These are phyloP conservation scores for Drosophila antonietae DNA, from an alignment of 2,888 invertebrate species.

Conservation along the genomic window DNA sequence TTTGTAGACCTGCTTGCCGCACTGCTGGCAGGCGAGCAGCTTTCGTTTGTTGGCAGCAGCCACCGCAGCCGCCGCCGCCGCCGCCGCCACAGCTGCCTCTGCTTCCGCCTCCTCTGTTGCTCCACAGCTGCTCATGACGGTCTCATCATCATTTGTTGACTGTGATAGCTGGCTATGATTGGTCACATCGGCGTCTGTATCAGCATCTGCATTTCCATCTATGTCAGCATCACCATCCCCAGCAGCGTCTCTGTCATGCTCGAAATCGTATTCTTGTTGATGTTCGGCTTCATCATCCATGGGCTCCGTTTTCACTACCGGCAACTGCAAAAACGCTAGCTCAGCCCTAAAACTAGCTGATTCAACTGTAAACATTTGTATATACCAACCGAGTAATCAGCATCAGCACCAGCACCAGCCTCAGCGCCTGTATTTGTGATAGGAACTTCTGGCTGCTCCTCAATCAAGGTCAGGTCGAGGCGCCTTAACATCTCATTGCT, in stretches of 20 bases:
- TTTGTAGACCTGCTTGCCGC: conserved; percentile 80
- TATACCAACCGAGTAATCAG: conserved; percentile 51
- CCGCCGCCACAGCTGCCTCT: neutral
- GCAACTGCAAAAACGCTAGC: conserved; percentile 60
- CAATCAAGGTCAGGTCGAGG: conserved; percentile 13
- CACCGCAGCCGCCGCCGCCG: neutral
- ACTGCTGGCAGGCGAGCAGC: conserved; percentile 61
- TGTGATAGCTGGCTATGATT: conserved; percentile 19
- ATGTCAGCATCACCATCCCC: conserved; percentile 1
- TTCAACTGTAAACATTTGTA: conserved; percentile 41
- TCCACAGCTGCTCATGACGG: conserved; percentile 6
- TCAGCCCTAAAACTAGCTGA: conserved; percentile 55
- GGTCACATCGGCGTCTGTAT: neutral
- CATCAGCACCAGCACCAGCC: neutral
- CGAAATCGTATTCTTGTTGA: conserved; percentile 6
- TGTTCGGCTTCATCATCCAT: conserved; percentile 28
- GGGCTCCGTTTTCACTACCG: conserved; percentile 57
- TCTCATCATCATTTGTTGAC: conserved; percentile 32
- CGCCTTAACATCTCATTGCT: conserved; percentile 55
- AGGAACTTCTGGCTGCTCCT: conserved; percentile 9
- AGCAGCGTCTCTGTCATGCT: conserved; percentile 1
- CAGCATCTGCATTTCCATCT: neutral
- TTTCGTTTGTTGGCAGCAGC: conserved; percentile 51
- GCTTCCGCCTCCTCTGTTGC: neutral
- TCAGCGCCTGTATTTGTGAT: neutral